phyloP scores from a whole-genome alignment of 1,140 invertebrate species.

The Brachystomella parvula region DNA sequence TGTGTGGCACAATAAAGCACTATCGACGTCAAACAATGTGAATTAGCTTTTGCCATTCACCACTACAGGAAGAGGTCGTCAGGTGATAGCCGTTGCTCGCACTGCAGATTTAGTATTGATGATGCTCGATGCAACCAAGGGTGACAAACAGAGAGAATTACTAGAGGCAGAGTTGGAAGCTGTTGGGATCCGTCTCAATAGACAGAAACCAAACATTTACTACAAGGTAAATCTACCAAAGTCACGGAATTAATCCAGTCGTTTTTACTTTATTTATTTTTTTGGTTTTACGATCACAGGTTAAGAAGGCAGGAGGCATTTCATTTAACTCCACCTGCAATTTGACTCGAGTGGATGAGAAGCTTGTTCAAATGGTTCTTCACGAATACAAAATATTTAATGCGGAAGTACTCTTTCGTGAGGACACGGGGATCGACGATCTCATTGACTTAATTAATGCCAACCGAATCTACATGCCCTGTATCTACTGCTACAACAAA shows the following conservation, averaged over 20 bases:
- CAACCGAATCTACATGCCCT: constrained; percentile 94
- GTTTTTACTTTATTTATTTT: constrained; percentile 13
- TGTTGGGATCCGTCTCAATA: constrained; percentile 92
- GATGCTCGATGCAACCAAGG: constrained; percentile 97
- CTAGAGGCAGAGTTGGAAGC: constrained; percentile 90
- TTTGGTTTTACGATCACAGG: constrained; percentile 46
- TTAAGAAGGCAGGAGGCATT: constrained; percentile 94
- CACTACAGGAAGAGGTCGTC: constrained; percentile 36
- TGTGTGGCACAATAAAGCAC: too few species aligned
- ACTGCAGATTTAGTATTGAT: constrained; percentile 96
- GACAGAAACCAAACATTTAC: constrained; percentile 91
- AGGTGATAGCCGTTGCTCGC: constrained; percentile 92
- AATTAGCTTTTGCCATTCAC: constrained; percentile 21
- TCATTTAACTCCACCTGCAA: constrained; percentile 96
- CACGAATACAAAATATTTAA: constrained; percentile 99
- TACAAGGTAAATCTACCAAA: constrained; percentile 81
- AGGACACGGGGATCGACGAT: constrained; percentile 92
- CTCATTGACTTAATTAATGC: constrained; percentile 98
- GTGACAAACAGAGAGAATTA: constrained; percentile 82
- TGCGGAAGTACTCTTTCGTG: constrained; percentile 92
- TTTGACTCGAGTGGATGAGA: constrained; percentile 89
- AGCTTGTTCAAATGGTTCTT: constrained; percentile 94
- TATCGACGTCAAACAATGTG: too few species aligned
- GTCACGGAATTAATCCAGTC: too few species aligned
- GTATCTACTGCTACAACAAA: constrained; percentile 98